phyloP scores from a whole-genome alignment of 37 sponge, comb jelly and placozoan genomes.

The Tethya wilhelma region DNA sequence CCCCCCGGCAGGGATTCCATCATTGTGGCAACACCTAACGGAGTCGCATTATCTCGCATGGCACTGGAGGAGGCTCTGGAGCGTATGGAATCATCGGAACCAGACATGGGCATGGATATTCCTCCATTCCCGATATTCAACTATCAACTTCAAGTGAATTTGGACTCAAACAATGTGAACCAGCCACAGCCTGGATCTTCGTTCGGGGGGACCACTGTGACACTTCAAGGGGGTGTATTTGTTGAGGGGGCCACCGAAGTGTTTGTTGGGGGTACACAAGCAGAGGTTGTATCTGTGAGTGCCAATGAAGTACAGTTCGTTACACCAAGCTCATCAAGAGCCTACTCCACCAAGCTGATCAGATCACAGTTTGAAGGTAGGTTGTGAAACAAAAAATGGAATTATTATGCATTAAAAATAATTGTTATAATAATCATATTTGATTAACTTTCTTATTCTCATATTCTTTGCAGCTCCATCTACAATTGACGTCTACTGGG shows the following conservation, averaged over 20 bases:
- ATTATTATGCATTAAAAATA: too few species aligned
- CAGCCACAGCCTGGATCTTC: conserved; percentile 48
- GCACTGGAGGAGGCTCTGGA: background rate
- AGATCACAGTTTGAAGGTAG: conserved; percentile 3
- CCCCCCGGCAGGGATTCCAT: background rate
- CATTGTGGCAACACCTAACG: conserved; percentile 15
- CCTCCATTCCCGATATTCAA: conserved; percentile 24
- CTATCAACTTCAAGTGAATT: conserved; percentile 51
- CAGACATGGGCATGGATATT: background rate
- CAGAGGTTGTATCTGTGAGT: conserved; percentile 24
- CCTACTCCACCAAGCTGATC: background rate
- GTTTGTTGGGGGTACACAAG: conserved; percentile 24
- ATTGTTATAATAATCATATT: too few species aligned
- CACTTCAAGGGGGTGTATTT: conserved; percentile 60
- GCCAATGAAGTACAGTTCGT: conserved; percentile 49
- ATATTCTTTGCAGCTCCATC: conserved; percentile 2
- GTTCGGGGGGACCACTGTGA: conserved; percentile 56
- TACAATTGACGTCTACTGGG: background rate
- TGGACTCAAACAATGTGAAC: background rate
- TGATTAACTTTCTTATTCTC: too few species aligned
- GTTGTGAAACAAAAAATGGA: too few species aligned
- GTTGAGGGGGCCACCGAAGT: conserved; percentile 10
- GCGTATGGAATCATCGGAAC: background rate
- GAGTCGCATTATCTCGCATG: conserved; percentile 23
- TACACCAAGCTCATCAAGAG: conserved; percentile 17